A percentile compares a stretch with the other conserved stretches of the same genome.
These are phyloP conservation scores for Tragelaphus buxtoni DNA, from an alignment of 2,113 vertebrate genomes.

Conservation along the genomic window DNA sequence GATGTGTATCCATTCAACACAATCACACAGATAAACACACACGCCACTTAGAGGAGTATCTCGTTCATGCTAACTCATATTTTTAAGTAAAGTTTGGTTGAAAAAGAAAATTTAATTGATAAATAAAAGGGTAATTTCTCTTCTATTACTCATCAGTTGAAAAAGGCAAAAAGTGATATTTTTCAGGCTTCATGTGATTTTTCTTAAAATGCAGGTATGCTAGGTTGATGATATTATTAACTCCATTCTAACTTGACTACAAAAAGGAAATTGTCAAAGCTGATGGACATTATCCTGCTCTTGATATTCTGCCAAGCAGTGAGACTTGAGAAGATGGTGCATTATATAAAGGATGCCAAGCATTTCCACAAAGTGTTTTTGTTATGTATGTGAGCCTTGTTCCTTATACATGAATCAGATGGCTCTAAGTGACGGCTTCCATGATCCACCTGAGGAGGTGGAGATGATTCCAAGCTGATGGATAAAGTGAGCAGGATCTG, in stretches of 20 bases:
- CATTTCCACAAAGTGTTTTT: background rate
- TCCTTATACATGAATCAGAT: conserved; percentile 74
- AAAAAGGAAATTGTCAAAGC: background rate
- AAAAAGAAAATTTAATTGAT: background rate
- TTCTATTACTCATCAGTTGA: background rate
- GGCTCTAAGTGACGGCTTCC: conserved; percentile 40
- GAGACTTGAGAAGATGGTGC: conserved; percentile 7
- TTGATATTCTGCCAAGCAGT: background rate
- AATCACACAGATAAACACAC: background rate
- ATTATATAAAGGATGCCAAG: conserved; percentile 33
- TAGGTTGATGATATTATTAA: background rate
- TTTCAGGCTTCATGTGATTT: background rate
- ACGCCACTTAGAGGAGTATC: background rate
- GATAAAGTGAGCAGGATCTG: conserved; percentile 63
- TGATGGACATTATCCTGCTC: background rate
- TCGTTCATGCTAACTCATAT: background rate
- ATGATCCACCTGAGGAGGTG: conserved; percentile 57
- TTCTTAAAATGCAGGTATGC: background rate
- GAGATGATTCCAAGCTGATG: conserved; percentile 75
- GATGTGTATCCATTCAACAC: background rate
- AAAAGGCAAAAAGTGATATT: background rate
- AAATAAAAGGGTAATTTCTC: background rate
- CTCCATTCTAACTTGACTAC: background rate
- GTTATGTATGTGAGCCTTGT: conserved; percentile 60
- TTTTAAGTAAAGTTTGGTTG: background rate